phyloP scores from a whole-genome alignment of 2,113 vertebrate species.

The Paracanthobrama guichenoti region DNA sequence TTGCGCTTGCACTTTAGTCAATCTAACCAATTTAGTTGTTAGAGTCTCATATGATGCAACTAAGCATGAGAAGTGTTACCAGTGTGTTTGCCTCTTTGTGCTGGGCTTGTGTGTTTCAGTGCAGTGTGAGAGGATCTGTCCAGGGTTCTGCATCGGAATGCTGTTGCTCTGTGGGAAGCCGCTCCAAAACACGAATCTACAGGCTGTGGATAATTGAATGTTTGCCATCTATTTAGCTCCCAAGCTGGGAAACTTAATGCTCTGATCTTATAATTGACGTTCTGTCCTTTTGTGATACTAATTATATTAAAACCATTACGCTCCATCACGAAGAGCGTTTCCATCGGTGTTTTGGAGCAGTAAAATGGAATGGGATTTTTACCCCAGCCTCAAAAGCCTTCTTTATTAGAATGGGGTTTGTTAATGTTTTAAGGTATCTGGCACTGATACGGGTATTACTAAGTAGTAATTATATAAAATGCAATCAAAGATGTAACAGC shows the following conservation, averaged over 20 bases:
- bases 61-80: not conserved
- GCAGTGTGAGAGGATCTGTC: constrained; percentile 17
- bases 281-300: not conserved
- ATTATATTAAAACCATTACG: constrained; percentile 8
- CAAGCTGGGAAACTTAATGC: constrained; percentile 1
- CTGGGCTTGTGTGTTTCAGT: not conserved
- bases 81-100: not conserved
- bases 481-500: not conserved
- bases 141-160: constrained; percentile 34
- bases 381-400: not conserved
- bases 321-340: not conserved
- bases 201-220: constrained; percentile 30
- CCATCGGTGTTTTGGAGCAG: not conserved
- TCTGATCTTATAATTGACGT: not conserved
- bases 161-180: constrained; percentile 1
- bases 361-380: not conserved
- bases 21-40: not conserved
- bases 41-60: not conserved
- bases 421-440: not conserved
- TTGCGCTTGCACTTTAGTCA: too few species aligned
- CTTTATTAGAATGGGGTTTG: not conserved
- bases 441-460: not conserved
- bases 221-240: not conserved
- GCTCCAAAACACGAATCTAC: constrained; percentile 8
- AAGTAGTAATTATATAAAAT: too few species aligned